Conservation (phyloP, 2,113 vertebrate genomes). For the Manacus vitellinus region DNA sequence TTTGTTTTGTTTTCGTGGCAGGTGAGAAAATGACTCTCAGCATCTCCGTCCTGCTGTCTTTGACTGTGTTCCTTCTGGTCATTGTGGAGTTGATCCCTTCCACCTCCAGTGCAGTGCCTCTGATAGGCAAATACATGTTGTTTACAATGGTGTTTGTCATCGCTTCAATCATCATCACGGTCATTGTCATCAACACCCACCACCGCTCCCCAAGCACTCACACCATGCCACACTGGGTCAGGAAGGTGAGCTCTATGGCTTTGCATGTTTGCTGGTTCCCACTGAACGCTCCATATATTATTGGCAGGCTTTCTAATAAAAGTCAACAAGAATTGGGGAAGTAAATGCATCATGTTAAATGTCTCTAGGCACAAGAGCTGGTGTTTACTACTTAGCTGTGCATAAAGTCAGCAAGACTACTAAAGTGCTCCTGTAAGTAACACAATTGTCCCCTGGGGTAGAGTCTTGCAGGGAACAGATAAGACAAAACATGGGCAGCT, state of each 20-base stretch:
- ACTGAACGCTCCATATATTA: not conserved
- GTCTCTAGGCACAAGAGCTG: not conserved
- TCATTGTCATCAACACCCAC: conserved; percentile 96
- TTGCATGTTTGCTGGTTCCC: not conserved
- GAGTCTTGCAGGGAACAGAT: not conserved
- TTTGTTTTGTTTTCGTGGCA: not conserved
- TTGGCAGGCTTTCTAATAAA: conserved; percentile 6
- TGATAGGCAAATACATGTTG: conserved; percentile 98
- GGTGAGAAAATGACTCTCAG: conserved; percentile 99
- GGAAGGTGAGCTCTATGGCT: conserved; percentile 81
- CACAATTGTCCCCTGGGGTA: not conserved
- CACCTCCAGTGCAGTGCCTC: conserved; percentile 93
- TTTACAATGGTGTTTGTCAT: conserved; percentile 99
- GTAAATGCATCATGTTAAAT: not conserved
- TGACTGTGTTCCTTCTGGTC: conserved; percentile 97
- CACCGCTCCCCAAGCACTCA: conserved; percentile 97
- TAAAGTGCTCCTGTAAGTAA: not conserved
- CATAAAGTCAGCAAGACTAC: not conserved
- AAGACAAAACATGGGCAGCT: not conserved
- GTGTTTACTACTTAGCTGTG: not conserved
- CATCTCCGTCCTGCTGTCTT: conserved; percentile 93
- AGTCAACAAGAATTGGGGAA: not conserved
- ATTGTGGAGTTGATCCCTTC: conserved; percentile 98
- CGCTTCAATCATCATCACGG: conserved; percentile 94
- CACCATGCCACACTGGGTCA: conserved; percentile 93